These are phyloP conservation scores for Syritta pipiens DNA, from an alignment of 2,888 invertebrate genomes.

Conservation along the genomic window DNA sequence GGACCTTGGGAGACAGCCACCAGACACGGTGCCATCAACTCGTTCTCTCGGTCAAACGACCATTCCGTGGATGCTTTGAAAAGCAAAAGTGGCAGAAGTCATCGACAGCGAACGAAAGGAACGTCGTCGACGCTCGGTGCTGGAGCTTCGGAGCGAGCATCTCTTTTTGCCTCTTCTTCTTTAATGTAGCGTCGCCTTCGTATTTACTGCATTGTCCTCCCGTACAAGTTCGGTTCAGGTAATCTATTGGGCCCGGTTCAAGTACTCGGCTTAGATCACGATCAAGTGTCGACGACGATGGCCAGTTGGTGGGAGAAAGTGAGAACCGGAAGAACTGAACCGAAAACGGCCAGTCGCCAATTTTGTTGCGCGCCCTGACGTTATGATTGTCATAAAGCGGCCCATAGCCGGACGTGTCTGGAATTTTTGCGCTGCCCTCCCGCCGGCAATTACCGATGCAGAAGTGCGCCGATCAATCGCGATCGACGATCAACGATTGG, in stretches of 20 bases:
- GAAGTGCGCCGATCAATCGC: slow-evolving; percentile 51
- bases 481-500: slow-evolving; percentile 45
- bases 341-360: slow-evolving; percentile 57
- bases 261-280: slow-evolving; percentile 52
- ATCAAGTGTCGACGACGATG: slow-evolving; percentile 44
- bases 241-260: slow-evolving; percentile 53
- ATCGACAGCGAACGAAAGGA: slow-evolving; percentile 1
- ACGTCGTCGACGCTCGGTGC: not conserved
- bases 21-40: slow-evolving; percentile 37
- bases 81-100: slow-evolving; percentile 52
- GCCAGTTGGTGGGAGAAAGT: slow-evolving; percentile 45
- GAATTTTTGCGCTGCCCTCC: slow-evolving; percentile 38
- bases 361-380: slow-evolving; percentile 51
- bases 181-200: not conserved
- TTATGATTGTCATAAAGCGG: slow-evolving; percentile 64
- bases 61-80: slow-evolving; percentile 13
- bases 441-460: slow-evolving; percentile 55
- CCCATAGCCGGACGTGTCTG: slow-evolving; percentile 36
- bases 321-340: slow-evolving; percentile 63
- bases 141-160: not conserved
- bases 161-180: slow-evolving; percentile 5
- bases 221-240: slow-evolving; percentile 42
- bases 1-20: slow-evolving; percentile 33
- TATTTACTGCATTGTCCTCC: slow-evolving; percentile 7
- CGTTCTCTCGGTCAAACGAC: not conserved